Conservation (phyloP, 2,113 vertebrate species). For the Craseonycteris thonglongyai region DNA sequence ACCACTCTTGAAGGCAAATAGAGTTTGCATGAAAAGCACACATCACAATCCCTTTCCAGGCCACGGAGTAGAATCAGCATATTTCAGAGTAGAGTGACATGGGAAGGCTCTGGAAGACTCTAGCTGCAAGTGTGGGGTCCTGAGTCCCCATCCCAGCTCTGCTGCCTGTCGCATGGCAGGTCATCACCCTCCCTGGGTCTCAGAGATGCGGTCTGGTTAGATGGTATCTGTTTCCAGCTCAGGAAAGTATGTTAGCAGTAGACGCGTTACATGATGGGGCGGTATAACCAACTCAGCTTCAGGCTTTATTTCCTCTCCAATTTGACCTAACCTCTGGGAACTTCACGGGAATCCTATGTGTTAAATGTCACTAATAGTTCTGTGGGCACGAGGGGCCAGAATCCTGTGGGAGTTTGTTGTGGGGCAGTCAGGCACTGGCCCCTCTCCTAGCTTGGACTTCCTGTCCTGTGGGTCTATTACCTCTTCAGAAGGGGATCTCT, state of each 20-base stretch:
- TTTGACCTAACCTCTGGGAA: neutral
- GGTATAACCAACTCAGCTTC: neutral
- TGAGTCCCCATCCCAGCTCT: neutral
- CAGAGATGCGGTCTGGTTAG: neutral
- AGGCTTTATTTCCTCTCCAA: neutral
- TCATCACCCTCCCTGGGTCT: neutral
- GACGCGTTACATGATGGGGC: fast-evolving
- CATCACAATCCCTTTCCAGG: neutral
- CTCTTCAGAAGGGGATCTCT: neutral
- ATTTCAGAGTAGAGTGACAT: neutral
- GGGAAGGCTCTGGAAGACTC: neutral
- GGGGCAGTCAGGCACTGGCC: neutral
- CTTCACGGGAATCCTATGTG: neutral
- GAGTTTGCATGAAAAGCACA: neutral
- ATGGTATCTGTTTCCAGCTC: neutral
- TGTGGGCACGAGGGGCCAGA: neutral
- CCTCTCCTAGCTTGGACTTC: neutral
- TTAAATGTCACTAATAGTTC: neutral
- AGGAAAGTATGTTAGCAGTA: neutral
- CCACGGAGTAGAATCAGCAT: neutral
- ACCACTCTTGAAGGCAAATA: neutral
- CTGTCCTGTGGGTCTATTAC: neutral
- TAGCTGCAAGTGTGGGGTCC: neutral
- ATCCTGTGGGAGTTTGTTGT: neutral
- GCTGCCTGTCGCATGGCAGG: neutral